Base-by-base conservation (phyloP, 2,113 vertebrate genomes). In the Ciconia stormi region DNA sequence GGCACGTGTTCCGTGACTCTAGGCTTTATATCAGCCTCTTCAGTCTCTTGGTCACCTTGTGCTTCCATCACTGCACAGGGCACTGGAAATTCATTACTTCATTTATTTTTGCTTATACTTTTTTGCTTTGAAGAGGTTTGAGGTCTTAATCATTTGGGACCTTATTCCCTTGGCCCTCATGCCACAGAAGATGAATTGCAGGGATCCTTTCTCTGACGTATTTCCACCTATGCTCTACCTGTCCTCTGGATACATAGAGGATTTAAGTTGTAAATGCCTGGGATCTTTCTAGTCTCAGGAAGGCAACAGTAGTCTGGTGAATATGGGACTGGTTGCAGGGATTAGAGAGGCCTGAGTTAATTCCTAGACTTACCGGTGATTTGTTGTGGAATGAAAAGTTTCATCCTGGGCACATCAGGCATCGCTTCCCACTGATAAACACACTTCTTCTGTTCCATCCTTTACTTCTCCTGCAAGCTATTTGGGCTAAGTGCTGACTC, bases 141-240 rank as follows among this genome's bases (percentile, higher is more conserved):
- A 76, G 58, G 11, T 36, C n/a, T 52, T 53, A 22, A 1, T 22
- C 26, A 0, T 7, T 12, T 42, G 63, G n/a, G 82, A 8, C 23
- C 14, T 21, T 8, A 6, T 77, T 72, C 63, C 55, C 23, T 52
- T 40, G 10, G 25, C n/a, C 50, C n/a, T 66, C 27, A 0, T 1
- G 2, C 8, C 16, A 1, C 0, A 6, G 63, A 10, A n/a, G 44
- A 34, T 10, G 55, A 56, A 58, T 1, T 16, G 15, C 30, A 61
- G 53, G 49, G 44, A 10, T 55, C 49, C 36, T 71, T 46, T 20
- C 59, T 42, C 38, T 17, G 53, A 1, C 30, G n/a, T 4, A 0
- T 32, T 58, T 49, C 62, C 27, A 17, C 32, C 66, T 26, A 0
- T 23, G 47, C 26, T 26, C 34, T 38, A 27, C 47, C 81, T 44